Evolutionary conservation across 2,888 invertebrate species (phyloP), one percentile per base, ranked within the genome.

Genomic region (Steromphala cineraria): DNA sequence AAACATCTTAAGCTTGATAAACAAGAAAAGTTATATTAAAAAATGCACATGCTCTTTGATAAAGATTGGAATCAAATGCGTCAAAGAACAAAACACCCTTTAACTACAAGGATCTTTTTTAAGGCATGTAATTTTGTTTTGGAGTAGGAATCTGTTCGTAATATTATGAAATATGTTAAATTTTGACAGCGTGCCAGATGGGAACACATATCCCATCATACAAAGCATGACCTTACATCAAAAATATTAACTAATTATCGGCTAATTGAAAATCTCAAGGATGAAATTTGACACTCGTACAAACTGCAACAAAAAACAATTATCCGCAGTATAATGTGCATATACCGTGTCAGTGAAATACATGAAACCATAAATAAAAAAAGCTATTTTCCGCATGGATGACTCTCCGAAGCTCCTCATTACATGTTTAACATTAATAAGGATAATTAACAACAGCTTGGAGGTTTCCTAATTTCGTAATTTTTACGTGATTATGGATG

Each of bases 161-260:
- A 28, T 62, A 28, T 24, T 62, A 62, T 62, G 62, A 62, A 62
- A 28, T 28, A 62, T 62, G 15, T 62, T 4, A 62, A 24, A 62
- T 24, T 28, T 62, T 24, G 62, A 28, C 62, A 62, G 62, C 24
- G 15, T 24, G 15, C 28, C 62, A 62, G 62, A 62, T 62, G 62
- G 62, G 24, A 62, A 56, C 21, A 56, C 56, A 56, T 56, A 19
- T 71, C 71, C 71, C 71, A 71, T 40, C 71, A 71, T 40, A 40
- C 71, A 36, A n/a, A 40, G 71, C 40, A 17, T 40, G 71, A 71
- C 71, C 71, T 71, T n/a, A 71, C 71, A 71, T 71, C 71, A 71
- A 36, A 71, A 36, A 40, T 40, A 71, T 71, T 71, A 71, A 71
- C 71, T 71, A 71, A 71, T 71, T 36, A 71, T 71, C 31, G 19